Evolutionary conservation across 1,140 invertebrate species (phyloP), one percentile per base, ranked within the genome.

Genomic region (Coenobita brevimanus): DNA sequence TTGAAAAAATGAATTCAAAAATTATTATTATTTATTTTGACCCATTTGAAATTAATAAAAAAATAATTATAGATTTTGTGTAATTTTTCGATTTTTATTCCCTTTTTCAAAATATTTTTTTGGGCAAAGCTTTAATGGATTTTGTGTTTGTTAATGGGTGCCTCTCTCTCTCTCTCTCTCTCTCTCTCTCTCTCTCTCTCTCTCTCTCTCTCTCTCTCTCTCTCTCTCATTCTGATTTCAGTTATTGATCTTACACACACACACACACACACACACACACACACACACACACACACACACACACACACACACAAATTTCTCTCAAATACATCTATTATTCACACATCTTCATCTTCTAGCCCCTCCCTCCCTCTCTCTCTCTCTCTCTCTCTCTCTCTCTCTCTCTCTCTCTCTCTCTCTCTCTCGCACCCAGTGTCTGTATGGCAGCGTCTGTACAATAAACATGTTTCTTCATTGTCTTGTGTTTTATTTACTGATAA

Each of bases 341-440:
- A n/a, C 36, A 21, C 30, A 1, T 75, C 15, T 36, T 38, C 41
- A 75, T 36, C n/a, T n/a, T n/a, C n/a, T n/a, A n/a, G n/a, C n/a
- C n/a, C n/a, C n/a, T n/a, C n/a, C n/a, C n/a, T n/a, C 30, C 10
- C 36, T 17, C 71, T 43, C 41, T 75, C 33, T 38, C 33, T 75
- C 71, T 75, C 33, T 75, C 41, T 38, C 71, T 38, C 15, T 75
- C 71, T 75, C 71, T 75, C 71, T 75, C 71, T 75, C 71, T 75
- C 71, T 75, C 71, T 75, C 71, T 75, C 33, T 71, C 67, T 71
- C 67, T 71, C 67, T 71, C 71, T 21, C 64, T 21, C 64, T 21
- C 64, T 21, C 64, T 21, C 64, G 13, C 64, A 27, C 1, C 10
- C 3, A 27, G 2, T 21, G 2, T 0, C 64, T 69, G 13, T 2